These are phyloP conservation scores for Thermophis baileyi DNA, from an alignment of 2,113 vertebrate genomes.

Conservation along the genomic window DNA sequence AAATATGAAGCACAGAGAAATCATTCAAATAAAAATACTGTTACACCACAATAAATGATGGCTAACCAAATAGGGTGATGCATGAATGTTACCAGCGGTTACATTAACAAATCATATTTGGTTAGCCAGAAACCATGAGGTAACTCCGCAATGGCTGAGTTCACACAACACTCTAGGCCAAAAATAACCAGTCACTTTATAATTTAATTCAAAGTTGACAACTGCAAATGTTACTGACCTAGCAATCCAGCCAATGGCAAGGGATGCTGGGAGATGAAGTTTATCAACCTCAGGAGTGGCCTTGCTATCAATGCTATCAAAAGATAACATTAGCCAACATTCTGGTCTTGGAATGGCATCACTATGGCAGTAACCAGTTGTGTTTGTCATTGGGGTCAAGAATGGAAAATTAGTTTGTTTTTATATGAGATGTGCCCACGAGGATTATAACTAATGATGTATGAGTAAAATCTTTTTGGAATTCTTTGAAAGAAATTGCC, in stretches of 20 bases:
- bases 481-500: background rate
- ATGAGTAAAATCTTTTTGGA: background rate
- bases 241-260: background rate
- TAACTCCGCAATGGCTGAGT: background rate
- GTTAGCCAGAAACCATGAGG: background rate
- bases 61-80: too few relatives aligned
- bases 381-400: background rate
- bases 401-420: background rate
- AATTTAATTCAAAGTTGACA: background rate
- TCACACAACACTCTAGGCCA: background rate
- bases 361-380: background rate
- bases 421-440: background rate
- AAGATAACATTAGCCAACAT: background rate
- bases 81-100: too few relatives aligned
- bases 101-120: too few relatives aligned
- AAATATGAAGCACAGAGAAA: background rate
- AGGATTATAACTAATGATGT: background rate
- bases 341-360: background rate
- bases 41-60: background rate
- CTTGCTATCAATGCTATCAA: background rate
- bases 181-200: background rate
- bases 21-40: background rate
- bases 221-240: background rate
- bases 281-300: background rate
- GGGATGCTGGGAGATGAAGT: background rate